Percentiles rank a stretch among this genome's conserved stretches.
These are phyloP conservation scores for Acestrorhynchus altus DNA, from an alignment of 2,797 vertebrate species.

Conservation along the genomic window DNA sequence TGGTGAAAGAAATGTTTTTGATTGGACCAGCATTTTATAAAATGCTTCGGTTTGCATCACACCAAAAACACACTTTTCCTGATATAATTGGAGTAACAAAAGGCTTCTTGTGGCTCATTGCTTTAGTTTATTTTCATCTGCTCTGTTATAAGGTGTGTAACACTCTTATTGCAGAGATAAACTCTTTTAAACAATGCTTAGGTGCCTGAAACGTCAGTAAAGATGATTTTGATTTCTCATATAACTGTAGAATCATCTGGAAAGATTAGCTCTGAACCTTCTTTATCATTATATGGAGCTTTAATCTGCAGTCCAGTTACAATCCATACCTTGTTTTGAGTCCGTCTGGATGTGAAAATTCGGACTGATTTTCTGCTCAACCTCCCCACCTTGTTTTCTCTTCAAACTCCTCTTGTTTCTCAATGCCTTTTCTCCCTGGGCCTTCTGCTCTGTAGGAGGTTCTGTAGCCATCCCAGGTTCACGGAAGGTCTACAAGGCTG, in stretches of 20 bases:
- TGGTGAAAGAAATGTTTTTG: too few species aligned
- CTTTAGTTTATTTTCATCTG: too few species aligned
- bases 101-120: too few species aligned
- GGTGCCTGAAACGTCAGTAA: too few species aligned
- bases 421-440: neutral
- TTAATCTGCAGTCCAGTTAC: neutral
- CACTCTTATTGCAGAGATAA: too few species aligned
- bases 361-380: neutral
- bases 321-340: neutral
- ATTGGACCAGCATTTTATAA: too few species aligned
- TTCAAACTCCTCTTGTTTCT: constrained; percentile 29
- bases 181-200: too few species aligned
- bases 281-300: neutral
- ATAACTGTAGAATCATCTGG: neutral
- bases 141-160: too few species aligned
- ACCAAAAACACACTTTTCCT: too few species aligned
- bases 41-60: too few species aligned
- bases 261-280: neutral
- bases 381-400: constrained; percentile 36
- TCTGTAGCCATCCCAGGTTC: constrained; percentile 12
- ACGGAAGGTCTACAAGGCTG: constrained; percentile 11
- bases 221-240: too few species aligned
- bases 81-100: too few species aligned
- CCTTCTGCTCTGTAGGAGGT: neutral
- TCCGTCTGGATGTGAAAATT: neutral